A percentile compares a stretch with the other conserved stretches of the same genome.
phyloP scores from a whole-genome alignment of 1,140 invertebrate genomes.

The Magallana gigas region DNA sequence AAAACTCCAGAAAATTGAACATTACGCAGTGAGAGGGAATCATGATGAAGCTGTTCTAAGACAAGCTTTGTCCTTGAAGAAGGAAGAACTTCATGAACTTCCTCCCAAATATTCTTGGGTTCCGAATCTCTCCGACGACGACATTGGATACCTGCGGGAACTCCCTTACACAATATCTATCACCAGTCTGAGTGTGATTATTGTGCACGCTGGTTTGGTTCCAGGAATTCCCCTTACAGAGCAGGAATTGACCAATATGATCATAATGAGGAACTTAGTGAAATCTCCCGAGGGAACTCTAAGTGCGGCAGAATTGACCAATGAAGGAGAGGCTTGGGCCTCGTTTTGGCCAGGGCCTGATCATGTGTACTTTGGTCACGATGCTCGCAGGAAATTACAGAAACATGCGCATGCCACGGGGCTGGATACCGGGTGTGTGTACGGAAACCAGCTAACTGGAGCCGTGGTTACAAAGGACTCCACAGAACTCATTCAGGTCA shows the following conservation, averaged over 20 bases:
- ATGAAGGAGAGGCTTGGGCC: constrained; percentile 75
- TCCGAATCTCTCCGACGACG: constrained; percentile 65
- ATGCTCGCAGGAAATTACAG: constrained; percentile 75
- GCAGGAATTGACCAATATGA: constrained; percentile 71
- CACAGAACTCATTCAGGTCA: constrained; percentile 54
- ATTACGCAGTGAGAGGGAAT: constrained; percentile 70
- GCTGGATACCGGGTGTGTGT: constrained; percentile 78
- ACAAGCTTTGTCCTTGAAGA: constrained; percentile 51
- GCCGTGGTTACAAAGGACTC: constrained; percentile 63
- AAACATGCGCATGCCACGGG: constrained; percentile 74
- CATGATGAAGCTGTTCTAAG: constrained; percentile 71
- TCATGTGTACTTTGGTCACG: constrained; percentile 80
- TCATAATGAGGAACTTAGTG: constrained; percentile 75
- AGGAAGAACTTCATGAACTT: constrained; percentile 62
- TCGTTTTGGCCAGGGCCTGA: constrained; percentile 76
- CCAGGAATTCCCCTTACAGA: constrained; percentile 70
- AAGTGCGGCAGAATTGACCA: constrained; percentile 56
- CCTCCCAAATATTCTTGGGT: constrained; percentile 72
- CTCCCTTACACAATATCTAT: constrained; percentile 78
- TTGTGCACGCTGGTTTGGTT: constrained; percentile 80
- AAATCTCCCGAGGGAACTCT: constrained; percentile 52
- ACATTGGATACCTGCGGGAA: constrained; percentile 72
- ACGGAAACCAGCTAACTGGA: constrained; percentile 73
- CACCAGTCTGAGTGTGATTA: constrained; percentile 70
- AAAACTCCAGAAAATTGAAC: constrained; percentile 55